Base-by-base conservation (phyloP, 92 coral and sea anemone species). In the Parazoanthus swiftii region DNA sequence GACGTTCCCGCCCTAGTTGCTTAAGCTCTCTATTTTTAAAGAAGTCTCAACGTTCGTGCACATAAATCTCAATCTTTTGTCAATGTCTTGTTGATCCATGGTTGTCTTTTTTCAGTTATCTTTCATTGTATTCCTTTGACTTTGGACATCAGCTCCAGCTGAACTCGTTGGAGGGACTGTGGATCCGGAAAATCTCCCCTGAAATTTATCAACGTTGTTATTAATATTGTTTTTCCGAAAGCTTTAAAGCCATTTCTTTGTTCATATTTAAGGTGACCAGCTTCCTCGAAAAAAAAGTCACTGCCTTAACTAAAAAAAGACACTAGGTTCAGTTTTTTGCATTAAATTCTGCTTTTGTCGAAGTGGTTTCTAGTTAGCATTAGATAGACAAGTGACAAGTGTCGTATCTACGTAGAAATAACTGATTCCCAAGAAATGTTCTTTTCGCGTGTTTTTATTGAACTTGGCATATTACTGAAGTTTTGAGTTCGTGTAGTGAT, bases 151-250 rank as follows among this genome's bases (percentile, higher is more conserved):
- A 81, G 35, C 35, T 81, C 56, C 51, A 35, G 35, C 14, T 38
- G n/a, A 66, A 81, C 33, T 63, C 35, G 68, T 59, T 81, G 33
- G 18, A 81, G 74, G 20, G 44, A 81, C 85, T 1, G 56, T 20
- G 74, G 74, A 38, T 81, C 85, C 21, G 74, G 85, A n/a, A 58
- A 81, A 66, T 33, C 74, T 36, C 26, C 85, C 73, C 85, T 81
- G 85, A 37, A 81, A 81, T 35, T 1, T 29, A 1, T 21, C 6
- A 56, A 58, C 50, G 25, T 18, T 6, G 20, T 25, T 9, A 50
- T 25, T 33, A n/a, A 1, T 38, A 4, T 25, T 71, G 20, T 51
- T 44, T 46, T n/a, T 13, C 23, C 26, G 8, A 79, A 2, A 25
- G 8, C 26, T 42, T 35, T 13, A 11, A 50, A 10, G 2, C 42